These are phyloP conservation scores for Cygnus olor DNA, from an alignment of 2,797 vertebrate species.

Conservation along the genomic window DNA sequence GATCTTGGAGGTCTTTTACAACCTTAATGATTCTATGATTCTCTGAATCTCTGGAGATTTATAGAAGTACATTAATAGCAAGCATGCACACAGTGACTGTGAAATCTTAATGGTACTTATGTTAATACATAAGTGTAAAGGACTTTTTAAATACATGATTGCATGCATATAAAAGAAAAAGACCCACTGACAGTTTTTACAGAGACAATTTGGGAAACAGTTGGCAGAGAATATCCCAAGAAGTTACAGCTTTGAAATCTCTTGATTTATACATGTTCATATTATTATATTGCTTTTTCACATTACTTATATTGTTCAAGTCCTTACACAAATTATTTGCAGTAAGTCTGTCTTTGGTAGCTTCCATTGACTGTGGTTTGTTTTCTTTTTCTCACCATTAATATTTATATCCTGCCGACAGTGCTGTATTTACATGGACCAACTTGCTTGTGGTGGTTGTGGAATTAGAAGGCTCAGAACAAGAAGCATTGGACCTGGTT, in stretches of 20 bases:
- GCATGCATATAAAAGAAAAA: neutral
- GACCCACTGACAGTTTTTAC: neutral
- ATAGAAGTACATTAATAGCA: neutral
- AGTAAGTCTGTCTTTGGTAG: neutral
- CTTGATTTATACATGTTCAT: neutral
- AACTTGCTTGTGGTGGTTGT: constrained; percentile 96
- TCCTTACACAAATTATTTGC: neutral
- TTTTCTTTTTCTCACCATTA: neutral
- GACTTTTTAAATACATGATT: neutral
- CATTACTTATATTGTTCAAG: neutral
- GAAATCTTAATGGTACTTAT: neutral
- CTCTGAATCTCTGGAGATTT: neutral
- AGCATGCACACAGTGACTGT: neutral
- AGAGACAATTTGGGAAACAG: neutral
- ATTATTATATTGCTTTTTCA: neutral
- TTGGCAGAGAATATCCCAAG: neutral
- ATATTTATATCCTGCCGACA: neutral
- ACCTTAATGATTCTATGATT: too few relatives aligned
- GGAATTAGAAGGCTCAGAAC: constrained; percentile 93
- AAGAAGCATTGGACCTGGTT: constrained; percentile 93
- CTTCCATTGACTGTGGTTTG: neutral
- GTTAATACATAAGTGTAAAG: neutral
- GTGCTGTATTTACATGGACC: constrained; percentile 97
- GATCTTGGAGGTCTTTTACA: too few relatives aligned
- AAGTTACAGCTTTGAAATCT: neutral